These are phyloP conservation scores for Apaloderma vittatum DNA, from an alignment of 2,113 vertebrate species.

Conservation along the genomic window DNA sequence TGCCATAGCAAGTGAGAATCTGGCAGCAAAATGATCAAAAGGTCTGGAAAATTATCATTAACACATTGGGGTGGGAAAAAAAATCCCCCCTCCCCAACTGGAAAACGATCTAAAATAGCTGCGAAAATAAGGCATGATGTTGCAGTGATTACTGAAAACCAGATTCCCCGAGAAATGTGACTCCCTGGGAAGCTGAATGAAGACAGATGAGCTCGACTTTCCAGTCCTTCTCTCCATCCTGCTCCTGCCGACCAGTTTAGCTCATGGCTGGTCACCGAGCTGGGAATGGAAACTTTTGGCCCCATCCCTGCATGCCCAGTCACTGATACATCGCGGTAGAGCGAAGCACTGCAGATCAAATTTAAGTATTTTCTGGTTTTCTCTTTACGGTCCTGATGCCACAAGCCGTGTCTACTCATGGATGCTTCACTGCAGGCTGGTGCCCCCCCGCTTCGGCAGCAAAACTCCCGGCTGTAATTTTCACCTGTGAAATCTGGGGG, in stretches of 20 bases:
- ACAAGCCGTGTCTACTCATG: accelerated
- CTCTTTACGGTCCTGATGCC: not conserved
- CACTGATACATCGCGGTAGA: accelerated
- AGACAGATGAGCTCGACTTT: not conserved
- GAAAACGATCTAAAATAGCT: not conserved
- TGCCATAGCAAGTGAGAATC: not conserved
- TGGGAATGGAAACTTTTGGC: not conserved
- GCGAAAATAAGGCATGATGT: not conserved
- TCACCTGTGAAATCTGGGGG: not conserved
- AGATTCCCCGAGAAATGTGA: not conserved
- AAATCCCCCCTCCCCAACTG: not conserved
- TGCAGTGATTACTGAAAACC: not conserved
- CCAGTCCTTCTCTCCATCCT: not conserved
- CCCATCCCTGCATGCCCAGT: accelerated
- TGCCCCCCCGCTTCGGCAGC: not conserved
- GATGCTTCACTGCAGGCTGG: not conserved
- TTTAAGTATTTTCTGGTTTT: not conserved
- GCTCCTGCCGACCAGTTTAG: not conserved
- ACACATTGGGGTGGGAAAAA: not conserved
- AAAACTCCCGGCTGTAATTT: not conserved
- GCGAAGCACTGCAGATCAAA: accelerated
- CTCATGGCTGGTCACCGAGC: not conserved
- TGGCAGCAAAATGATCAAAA: slow-evolving; percentile 7
- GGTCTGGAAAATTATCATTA: slow-evolving; percentile 44
- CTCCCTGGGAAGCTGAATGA: not conserved